A percentile compares a stretch with the other conserved stretches of the same genome.
Evolutionary conservation across 1,140 invertebrate species (phyloP).

Genomic region (Saxidomus purpurata): DNA sequence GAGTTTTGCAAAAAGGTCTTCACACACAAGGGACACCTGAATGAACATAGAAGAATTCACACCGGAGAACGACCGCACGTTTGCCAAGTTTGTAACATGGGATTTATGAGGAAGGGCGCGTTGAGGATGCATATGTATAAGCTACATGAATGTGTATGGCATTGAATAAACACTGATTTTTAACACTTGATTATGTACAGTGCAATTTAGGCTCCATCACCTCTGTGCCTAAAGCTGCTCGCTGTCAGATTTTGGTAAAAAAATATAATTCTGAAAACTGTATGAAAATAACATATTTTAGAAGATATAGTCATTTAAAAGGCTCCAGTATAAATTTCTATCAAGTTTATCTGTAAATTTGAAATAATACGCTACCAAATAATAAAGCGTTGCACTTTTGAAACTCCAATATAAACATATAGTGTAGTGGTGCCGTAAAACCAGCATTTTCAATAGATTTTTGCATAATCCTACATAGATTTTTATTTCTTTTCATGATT

Average conservation of each 20-base stretch:
- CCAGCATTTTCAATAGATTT: no score
- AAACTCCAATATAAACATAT: no score
- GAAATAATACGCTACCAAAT: no score
- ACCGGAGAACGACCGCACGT: constrained; percentile 63
- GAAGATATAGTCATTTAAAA: no score
- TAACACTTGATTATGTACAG: background rate
- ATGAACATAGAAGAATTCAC: constrained; percentile 60
- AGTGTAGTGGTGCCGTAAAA: no score
- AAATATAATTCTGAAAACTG: no score
- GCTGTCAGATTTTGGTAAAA: no score
- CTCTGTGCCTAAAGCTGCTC: background rate
- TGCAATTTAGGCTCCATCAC: background rate
- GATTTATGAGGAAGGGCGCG: constrained; percentile 2
- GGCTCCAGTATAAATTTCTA: no score
- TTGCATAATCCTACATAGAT: background rate
- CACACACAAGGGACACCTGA: constrained; percentile 23
- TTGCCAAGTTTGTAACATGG: constrained; percentile 54
- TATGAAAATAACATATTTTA: no score
- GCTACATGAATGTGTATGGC: background rate
- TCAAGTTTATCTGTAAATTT: no score
- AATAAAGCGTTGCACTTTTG: no score
- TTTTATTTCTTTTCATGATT: background rate
- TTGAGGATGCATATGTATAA: background rate
- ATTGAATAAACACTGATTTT: background rate
- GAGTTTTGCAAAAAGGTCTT: constrained; percentile 90